A percentile compares a stretch with the other conserved stretches of the same genome.
phyloP scores from a whole-genome alignment of 1,140 invertebrate species.

The Caenorhabditis brenneri region DNA sequence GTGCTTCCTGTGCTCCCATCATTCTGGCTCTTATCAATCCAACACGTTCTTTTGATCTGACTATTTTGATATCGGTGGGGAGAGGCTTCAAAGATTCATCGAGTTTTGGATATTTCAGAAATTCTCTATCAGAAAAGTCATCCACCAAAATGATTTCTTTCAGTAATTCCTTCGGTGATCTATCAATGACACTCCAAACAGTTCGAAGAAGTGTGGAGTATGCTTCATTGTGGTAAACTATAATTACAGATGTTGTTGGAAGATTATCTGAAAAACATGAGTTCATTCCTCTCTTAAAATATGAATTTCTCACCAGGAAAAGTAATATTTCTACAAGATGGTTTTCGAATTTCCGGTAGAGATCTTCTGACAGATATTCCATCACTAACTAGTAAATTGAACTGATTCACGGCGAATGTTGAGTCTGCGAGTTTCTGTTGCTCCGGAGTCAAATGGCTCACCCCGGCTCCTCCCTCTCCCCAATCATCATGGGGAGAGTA shows the following conservation, averaged over 20 bases:
- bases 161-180: conserved; percentile 81
- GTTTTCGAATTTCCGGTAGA: conserved; percentile 85
- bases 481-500: conserved; percentile 59
- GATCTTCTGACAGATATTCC: conserved; percentile 95
- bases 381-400: conserved; percentile 95
- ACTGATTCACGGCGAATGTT: conserved; percentile 77
- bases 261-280: conserved; percentile 65
- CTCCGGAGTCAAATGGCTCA: conserved; percentile 59
- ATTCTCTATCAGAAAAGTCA: conserved; percentile 85
- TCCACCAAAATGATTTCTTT: conserved; percentile 90
- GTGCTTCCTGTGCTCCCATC: conserved; percentile 81
- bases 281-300: background rate
- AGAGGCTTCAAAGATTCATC: conserved; percentile 82
- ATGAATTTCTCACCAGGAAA: conserved; percentile 62
- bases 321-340: conserved; percentile 58
- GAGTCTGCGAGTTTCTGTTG: conserved; percentile 64
- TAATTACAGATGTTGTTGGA: conserved; percentile 81
- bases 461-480: conserved; percentile 63
- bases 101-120: conserved; percentile 76
- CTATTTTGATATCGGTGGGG: conserved; percentile 75
- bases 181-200: conserved; percentile 82
- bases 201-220: conserved; percentile 87
- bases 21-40: conserved; percentile 86
- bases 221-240: conserved; percentile 91
- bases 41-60: conserved; percentile 79